A percentile compares a stretch with the other conserved stretches of the same genome.
phyloP scores from a whole-genome alignment of 2,797 vertebrate genomes.

The Scleropages formosus region DNA sequence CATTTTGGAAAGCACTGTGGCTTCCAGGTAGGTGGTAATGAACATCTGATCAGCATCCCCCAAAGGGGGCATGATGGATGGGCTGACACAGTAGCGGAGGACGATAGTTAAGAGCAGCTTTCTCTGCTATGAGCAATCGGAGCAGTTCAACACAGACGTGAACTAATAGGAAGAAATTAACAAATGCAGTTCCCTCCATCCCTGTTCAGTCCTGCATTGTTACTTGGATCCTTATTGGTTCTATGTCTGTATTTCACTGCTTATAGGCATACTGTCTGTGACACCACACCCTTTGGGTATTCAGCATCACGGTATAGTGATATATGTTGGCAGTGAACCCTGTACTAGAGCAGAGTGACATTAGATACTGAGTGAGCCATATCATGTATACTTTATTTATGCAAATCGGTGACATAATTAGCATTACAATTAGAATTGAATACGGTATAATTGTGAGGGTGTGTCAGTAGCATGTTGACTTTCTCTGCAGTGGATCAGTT shows the following conservation, averaged over 20 bases:
- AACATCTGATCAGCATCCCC: constrained; percentile 16
- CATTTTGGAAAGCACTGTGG: constrained; percentile 33
- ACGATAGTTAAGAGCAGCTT: constrained; percentile 42
- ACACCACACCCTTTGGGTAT: too few species aligned
- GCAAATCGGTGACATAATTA: too few species aligned
- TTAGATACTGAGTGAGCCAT: too few species aligned
- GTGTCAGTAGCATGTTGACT: not conserved
- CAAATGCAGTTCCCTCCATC: not conserved
- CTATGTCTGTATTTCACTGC: not conserved
- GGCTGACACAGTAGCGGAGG: constrained; percentile 27
- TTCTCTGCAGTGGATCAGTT: not conserved
- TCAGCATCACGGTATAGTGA: too few species aligned
- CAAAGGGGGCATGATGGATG: constrained; percentile 29
- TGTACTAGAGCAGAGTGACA: too few species aligned
- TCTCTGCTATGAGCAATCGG: constrained; percentile 21
- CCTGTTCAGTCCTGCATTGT: not conserved
- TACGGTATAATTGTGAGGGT: not conserved
- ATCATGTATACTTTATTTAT: too few species aligned
- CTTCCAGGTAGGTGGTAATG: constrained; percentile 5
- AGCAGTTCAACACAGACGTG: not conserved
- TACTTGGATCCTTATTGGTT: not conserved
- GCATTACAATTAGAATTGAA: too few species aligned
- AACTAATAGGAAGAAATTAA: not conserved
- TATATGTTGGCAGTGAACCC: too few species aligned
- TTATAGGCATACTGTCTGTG: too few species aligned